Evolutionary conservation across 2,888 invertebrate genomes (phyloP), one percentile per base, ranked within the genome.

Genomic region (Dynastes grantii): DNA sequence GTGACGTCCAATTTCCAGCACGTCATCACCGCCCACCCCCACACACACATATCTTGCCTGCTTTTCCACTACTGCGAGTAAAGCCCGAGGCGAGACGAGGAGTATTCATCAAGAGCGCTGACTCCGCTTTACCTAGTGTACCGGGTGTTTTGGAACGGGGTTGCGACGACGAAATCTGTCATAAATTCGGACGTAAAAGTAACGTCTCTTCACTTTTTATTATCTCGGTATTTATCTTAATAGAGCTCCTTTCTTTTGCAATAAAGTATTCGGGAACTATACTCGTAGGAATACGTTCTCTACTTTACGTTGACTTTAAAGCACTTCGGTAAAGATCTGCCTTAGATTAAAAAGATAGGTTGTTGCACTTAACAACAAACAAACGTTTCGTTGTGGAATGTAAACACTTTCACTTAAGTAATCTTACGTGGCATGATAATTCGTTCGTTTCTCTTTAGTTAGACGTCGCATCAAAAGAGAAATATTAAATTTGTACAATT

Each of bases 1-100:
- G 88, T 89, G 89, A 89, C 89, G 88, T 89, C 88, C 88, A 89
- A 89, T 89, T 89, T 89, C 88, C 89, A 88, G 86, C 85, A 85
- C 88, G 87, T 89, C 89, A 88, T 88, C 88, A 86, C 84, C 83
- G 83, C 83, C 84, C 61, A 27, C 45, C 73, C 32, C 29, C 73
- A 61, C 73, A 61, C 45, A 75, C 13, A 75, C 73, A 75, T 27
- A n/a, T 29, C 6, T 8, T 51, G 11, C 37, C 37, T 29, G 63
- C 85, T 84, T 85, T 82, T 81, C 81, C 80, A 82, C 80, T 81
- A 82, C 81, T 58, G 22, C 55, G 83, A 83, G 81, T 83, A 83
- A 83, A 82, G 81, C 83, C 82, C 75, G 80, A 82, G 83, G 83
- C 83, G 83, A 80, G 61, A 45, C 22, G 73, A 55, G 27, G 73